Base-by-base conservation (phyloP, 2,888 invertebrate genomes). In the Leptothorax acervorum region DNA sequence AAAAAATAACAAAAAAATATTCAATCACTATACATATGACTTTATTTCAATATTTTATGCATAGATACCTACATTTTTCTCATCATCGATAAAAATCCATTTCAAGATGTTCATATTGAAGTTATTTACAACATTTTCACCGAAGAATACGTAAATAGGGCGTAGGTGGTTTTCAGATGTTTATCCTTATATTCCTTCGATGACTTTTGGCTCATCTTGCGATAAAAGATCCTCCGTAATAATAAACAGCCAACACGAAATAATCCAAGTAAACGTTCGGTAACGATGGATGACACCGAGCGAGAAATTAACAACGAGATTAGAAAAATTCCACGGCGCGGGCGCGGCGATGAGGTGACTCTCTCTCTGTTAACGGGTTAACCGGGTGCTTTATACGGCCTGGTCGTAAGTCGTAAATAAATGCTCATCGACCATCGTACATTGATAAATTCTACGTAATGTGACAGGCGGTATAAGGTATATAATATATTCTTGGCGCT, bases 401-500 rank as follows among this genome's bases (percentile, higher is more conserved):
- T 18, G 6, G 11, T 8, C 71, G 28, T n/a, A 60, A 71, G 11
- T 8, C 71, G 28, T n/a, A 60, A 71, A 48, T 45, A 55, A 71
- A 48, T 15, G 15, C 42, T 68, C 57, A 81, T n/a, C n/a, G n/a
- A n/a, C n/a, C n/a, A n/a, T 48, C 18, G 70, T 73, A 81, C 65
- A 51, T 86, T 88, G 75, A 84, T 84, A 87, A 89, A 85, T 84
- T 84, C 82, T 79, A 53, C 62, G 65, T 85, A 89, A 86, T 53
- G 63, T 51, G 68, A 15, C 35, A 18, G 28, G n/a, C 31, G n/a
- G 62, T 45, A 23, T 23, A 23, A 73, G 65, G 12, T 88, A 65
- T n/a, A n/a, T n/a, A n/a, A n/a, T n/a, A n/a, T 88, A 90, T 90
- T 90, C 90, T 89, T 84, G 71, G 87, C 85, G 57, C 83, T 65